phyloP scores from a whole-genome alignment of 1,140 invertebrate species.

The Trachymyrmex cornetzi region DNA sequence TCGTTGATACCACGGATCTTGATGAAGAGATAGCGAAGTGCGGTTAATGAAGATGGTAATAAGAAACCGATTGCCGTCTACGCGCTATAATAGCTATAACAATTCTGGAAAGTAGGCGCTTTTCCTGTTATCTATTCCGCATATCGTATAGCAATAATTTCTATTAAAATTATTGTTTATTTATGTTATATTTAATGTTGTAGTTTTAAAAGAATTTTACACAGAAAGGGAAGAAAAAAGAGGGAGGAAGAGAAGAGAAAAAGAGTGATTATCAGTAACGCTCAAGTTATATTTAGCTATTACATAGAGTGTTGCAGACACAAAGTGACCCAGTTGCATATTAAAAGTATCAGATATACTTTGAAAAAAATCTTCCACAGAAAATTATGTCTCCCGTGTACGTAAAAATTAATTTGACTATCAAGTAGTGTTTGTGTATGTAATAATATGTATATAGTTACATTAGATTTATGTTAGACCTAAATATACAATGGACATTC shows the following conservation, averaged over 20 bases:
- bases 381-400: neutral
- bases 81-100: neutral
- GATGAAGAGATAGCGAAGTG: neutral
- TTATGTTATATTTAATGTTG: neutral
- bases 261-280: constrained; percentile 38
- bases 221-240: neutral
- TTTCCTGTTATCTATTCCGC: neutral
- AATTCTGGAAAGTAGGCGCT: neutral
- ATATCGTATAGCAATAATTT: neutral
- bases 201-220: neutral
- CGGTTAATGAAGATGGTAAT: constrained; percentile 24
- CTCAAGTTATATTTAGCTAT: constrained; percentile 48
- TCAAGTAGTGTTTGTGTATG: neutral
- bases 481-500: neutral
- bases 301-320: constrained; percentile 24
- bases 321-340: constrained; percentile 55
- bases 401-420: constrained; percentile 14
- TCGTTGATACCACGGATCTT: neutral
- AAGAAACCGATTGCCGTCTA: neutral
- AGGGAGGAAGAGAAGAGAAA: neutral
- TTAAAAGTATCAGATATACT: constrained; percentile 28
- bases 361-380: constrained; percentile 11
- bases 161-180: neutral
- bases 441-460: neutral
- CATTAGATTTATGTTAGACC: neutral